Percentiles rank a stretch among this genome's conserved stretches.
Evolutionary conservation across 2,113 vertebrate genomes (phyloP).

Genomic region (Elaphurus davidianus): DNA sequence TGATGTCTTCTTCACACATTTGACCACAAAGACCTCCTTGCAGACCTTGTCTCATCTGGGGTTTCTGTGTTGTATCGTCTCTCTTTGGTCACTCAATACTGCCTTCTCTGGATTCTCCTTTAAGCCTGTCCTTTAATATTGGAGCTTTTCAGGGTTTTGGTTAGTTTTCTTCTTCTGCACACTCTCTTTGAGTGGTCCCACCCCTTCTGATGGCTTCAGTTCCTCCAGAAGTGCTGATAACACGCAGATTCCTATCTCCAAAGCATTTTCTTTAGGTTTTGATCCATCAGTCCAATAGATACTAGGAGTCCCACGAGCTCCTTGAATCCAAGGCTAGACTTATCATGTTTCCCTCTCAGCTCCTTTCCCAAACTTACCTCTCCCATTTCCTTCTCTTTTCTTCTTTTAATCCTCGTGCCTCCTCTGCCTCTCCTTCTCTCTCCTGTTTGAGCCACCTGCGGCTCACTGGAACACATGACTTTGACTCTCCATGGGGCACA

Average conservation of each 20-base stretch:
- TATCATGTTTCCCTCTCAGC: neutral
- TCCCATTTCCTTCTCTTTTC: neutral
- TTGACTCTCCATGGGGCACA: neutral
- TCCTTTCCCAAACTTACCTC: neutral
- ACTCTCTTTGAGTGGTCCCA: neutral
- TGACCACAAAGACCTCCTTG: neutral
- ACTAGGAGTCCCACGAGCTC: neutral
- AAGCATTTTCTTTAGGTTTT: neutral
- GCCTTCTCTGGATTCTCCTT: neutral
- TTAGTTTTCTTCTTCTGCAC: neutral
- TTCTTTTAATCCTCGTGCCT: neutral
- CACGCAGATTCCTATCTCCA: neutral
- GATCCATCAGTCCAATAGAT: too few relatives aligned
- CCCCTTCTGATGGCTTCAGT: neutral
- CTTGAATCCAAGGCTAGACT: neutral
- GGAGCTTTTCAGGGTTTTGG: neutral
- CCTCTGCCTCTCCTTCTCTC: too few relatives aligned
- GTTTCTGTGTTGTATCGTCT: neutral
- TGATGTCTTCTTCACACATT: neutral
- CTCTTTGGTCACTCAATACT: neutral
- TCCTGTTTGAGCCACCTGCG: neutral
- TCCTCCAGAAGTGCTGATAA: neutral
- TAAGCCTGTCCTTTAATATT: neutral
- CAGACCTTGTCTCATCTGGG: neutral
- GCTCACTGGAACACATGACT: neutral